Evolutionary conservation across 2,797 vertebrate genomes (phyloP).

Genomic region (Chelon auratus): DNA sequence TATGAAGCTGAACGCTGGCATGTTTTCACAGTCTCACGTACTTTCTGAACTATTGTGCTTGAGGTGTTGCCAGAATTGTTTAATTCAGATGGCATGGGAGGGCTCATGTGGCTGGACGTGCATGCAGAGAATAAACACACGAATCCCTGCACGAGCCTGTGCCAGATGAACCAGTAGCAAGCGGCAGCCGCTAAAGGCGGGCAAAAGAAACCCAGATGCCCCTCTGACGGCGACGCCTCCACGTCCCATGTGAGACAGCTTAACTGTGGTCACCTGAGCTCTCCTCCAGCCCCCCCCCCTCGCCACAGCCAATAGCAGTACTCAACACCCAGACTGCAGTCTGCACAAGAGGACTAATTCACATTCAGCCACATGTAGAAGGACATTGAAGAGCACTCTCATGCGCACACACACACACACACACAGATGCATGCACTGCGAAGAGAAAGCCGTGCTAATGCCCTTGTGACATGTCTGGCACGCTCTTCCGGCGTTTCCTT

Average conservation of each 20-base stretch:
- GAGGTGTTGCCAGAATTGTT: constrained; percentile 39
- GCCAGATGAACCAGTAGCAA: constrained; percentile 41
- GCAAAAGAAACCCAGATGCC: constrained; percentile 33
- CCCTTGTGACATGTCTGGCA: constrained; percentile 54
- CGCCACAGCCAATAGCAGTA: constrained; percentile 28
- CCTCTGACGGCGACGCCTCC: constrained; percentile 47
- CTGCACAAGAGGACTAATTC: constrained; percentile 51
- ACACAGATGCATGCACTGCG: constrained; percentile 32
- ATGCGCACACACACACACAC: constrained; percentile 2
- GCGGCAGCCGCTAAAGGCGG: constrained; percentile 24
- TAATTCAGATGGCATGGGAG: constrained; percentile 37
- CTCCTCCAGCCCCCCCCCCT: constrained; percentile 16
- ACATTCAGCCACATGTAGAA: constrained; percentile 30
- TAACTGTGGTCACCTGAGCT: constrained; percentile 79
- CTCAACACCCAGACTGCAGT: constrained; percentile 27
- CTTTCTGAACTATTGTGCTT: constrained; percentile 37
- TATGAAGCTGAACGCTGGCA: constrained; percentile 35
- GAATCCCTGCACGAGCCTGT: constrained; percentile 14
- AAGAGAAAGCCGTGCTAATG: constrained; percentile 34
- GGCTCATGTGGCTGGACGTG: constrained; percentile 37
- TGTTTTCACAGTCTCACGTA: constrained; percentile 36
- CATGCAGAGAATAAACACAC: constrained; percentile 17
- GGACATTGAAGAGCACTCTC: constrained; percentile 46
- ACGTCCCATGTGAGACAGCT: constrained; percentile 81
- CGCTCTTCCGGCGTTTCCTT: constrained; percentile 38